Base-by-base conservation (phyloP, 2,888 invertebrate species). In the Busseola fusca region DNA sequence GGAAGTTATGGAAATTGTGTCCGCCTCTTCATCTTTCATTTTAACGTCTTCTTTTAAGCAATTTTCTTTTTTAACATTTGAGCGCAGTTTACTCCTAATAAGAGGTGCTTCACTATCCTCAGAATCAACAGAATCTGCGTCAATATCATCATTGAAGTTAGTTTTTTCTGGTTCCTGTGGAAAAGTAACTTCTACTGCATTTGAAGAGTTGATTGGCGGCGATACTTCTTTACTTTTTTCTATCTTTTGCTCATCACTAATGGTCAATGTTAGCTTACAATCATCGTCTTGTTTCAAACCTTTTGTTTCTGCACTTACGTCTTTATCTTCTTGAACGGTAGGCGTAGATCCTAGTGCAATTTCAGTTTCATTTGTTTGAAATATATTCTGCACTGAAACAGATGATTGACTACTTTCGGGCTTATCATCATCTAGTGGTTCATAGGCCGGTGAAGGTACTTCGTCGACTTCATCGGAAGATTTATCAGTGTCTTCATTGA, bases 1-100 rank as follows among this genome's bases (percentile, higher is more conserved):
- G 1, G 87, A 87, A 72, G 86, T 85, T 16, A 86, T 80, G 3
- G 89, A 87, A 12, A 83, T 78, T 16, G 82, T 88, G 60, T 91
- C 90, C 5, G 70, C 80, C 14, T 83, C 86, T 66, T 90, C 89
- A 1, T 80, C 80, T 64, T 87, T 88, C 21, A 84, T 72, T 69
- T 84, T 86, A 42, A 54, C 52, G 6, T 56, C 60, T 50, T 78
- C 78, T 71, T 74, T 80, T 1, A 81, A 56, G 16, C 54, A 40
- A 48, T 80, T 84, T 70, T 81, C 75, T 64, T 76, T 84, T 56
- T 71, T 75, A 12, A 70, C 52, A 18, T 81, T 83, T 37, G 86
- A 83, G 16, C 87, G 81, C n/a, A 87, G 63, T 66, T 85, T 81
- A 25, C 84, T 83, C 60, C 27, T 72, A 14, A 86, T 84, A 37